Conservation (phyloP, 2,113 vertebrate species). For the Machaerirhynchus nigripectus region DNA sequence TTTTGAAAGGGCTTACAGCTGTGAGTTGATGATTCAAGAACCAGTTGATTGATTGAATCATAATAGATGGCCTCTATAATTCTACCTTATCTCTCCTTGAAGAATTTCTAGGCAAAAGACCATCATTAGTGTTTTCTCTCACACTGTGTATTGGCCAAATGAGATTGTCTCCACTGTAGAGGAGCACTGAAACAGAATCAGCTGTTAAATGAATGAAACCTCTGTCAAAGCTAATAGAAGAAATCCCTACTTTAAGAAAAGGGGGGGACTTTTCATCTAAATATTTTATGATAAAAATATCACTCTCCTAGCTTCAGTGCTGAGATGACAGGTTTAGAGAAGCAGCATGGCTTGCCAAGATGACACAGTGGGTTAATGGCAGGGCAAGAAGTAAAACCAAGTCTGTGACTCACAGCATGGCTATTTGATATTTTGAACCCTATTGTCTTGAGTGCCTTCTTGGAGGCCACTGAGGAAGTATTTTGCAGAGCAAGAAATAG, state of each 20-base stretch:
- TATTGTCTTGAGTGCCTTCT: conserved; percentile 18
- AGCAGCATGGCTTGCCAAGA: neutral
- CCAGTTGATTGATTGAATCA: neutral
- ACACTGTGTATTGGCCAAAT: neutral
- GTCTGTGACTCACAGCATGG: neutral
- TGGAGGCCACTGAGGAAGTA: conserved; percentile 36
- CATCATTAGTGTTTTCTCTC: neutral
- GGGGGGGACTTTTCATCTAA: neutral
- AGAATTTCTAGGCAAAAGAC: neutral
- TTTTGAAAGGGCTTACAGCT: neutral
- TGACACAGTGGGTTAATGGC: neutral
- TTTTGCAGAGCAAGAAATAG: conserved; percentile 43
- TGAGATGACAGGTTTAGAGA: neutral
- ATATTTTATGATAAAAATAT: neutral
- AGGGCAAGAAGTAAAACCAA: neutral
- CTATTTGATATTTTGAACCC: conserved; percentile 17
- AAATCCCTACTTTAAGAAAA: neutral
- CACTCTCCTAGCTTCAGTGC: neutral
- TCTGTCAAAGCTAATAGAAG: neutral
- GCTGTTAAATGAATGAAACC: neutral
- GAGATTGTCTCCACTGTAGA: neutral
- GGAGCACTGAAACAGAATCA: neutral
- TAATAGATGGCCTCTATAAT: neutral
- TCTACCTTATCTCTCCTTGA: neutral
- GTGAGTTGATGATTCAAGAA: neutral